Evolutionary conservation across 2,888 invertebrate genomes (phyloP).

Genomic region (Sarcophaga caerulescens): DNA sequence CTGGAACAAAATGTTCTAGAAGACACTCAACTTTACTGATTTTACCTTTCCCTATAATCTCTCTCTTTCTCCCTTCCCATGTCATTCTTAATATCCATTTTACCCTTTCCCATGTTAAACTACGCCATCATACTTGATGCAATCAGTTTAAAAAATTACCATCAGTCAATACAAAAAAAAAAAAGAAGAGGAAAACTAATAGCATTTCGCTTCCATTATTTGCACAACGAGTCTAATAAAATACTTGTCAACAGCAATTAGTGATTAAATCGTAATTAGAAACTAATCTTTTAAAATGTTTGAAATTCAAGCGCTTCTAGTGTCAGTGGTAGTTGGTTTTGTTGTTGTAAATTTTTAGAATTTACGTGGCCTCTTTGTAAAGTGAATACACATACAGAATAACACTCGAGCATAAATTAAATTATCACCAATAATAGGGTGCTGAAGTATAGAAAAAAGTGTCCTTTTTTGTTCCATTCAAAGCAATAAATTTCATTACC

Average conservation of each 20-base stretch:
- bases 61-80: too few relatives aligned
- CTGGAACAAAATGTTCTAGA: too few relatives aligned
- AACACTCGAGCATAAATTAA: constrained; percentile 43
- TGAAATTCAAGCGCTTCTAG: constrained; percentile 39
- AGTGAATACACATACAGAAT: constrained; percentile 10
- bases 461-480: constrained; percentile 9
- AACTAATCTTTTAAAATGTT: constrained; percentile 62
- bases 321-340: background rate
- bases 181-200: background rate
- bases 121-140: background rate
- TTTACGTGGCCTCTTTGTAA: constrained; percentile 22
- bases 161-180: constrained; percentile 17
- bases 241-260: constrained; percentile 63
- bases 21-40: too few relatives aligned
- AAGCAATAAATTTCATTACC: constrained; percentile 59
- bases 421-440: constrained; percentile 35
- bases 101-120: background rate
- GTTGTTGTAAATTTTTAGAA: constrained; percentile 54
- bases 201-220: constrained; percentile 35
- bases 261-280: constrained; percentile 61
- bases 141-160: background rate
- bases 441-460: background rate
- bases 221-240: constrained; percentile 17
- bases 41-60: too few relatives aligned
- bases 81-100: background rate